A percentile compares a stretch with the other conserved stretches of the same genome.
These are phyloP conservation scores for Psilopsiagon aurifrons DNA, from an alignment of 2,113 vertebrate species.

Conservation along the genomic window DNA sequence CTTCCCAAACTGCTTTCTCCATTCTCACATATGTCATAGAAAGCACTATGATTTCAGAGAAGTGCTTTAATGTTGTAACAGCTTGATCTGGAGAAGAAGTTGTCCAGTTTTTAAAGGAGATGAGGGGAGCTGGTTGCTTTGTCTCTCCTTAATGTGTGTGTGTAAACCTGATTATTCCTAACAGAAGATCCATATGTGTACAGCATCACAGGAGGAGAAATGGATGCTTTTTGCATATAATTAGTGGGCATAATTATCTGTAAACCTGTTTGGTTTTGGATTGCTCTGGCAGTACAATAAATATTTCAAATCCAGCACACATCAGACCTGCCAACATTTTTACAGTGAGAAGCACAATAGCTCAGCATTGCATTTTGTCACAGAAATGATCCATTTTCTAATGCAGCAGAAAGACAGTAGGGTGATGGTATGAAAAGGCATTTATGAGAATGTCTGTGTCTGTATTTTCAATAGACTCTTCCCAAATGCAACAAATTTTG, in stretches of 20 bases:
- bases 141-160: neutral
- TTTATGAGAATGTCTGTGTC: slow-evolving; percentile 6
- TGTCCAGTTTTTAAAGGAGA: neutral
- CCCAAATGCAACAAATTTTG: slow-evolving; percentile 40
- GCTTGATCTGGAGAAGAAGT: neutral
- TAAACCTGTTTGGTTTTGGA: slow-evolving; percentile 12
- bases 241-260: neutral
- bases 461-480: slow-evolving; percentile 24
- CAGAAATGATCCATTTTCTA: slow-evolving; percentile 44
- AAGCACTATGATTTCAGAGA: slow-evolving; percentile 4
- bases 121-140: neutral
- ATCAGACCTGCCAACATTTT: slow-evolving; percentile 12
- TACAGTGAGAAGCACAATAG: neutral
- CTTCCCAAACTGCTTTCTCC: slow-evolving; percentile 53
- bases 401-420: neutral
- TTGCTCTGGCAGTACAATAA: slow-evolving; percentile 15
- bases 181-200: neutral
- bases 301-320: slow-evolving; percentile 28
- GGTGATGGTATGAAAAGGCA: neutral
- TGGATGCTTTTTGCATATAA: neutral
- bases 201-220: neutral
- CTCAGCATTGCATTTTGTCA: slow-evolving; percentile 22
- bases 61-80: neutral
- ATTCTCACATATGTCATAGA: slow-evolving; percentile 50
- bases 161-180: neutral